Base-by-base conservation (phyloP, 2,888 invertebrate species). In the Lochmaea crataegi region DNA sequence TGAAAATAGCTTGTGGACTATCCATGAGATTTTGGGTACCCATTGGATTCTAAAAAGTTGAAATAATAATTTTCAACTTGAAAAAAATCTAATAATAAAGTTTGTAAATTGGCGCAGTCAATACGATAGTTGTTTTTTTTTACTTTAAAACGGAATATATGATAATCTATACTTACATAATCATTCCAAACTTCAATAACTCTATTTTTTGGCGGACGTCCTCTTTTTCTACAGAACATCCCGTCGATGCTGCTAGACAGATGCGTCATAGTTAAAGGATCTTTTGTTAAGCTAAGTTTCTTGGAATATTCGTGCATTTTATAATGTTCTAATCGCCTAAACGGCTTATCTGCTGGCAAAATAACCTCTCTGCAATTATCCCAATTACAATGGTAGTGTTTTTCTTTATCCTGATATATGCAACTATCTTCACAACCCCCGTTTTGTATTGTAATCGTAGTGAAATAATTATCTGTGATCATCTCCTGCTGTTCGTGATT, bases 151-250 rank as follows among this genome's bases (percentile, higher is more conserved):
- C 51, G 7, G 7, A 38, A 38, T 0, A 12, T 41, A 57, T 57
- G 12, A 66, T 9, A 53, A 65, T 53, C n/a, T 41, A 10, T 60
- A 90, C 92, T 91, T 88, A 93, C 92, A 84, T 93, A 94, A 82
- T 93, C 94, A 79, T 93, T 94, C 92, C 95, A 96, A 76, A 96
- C 95, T 90, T 96, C 96, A 56, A 96, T 96, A 14, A 96, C 94
- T 0, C 96, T 91, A 86, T 98, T 98, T 88, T 98, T 98, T 14
- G 98, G 98, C n/a, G 98, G 98, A 75, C 98, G 90, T 60, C 98
- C 98, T 42, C 98, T 90, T 83, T 97, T 96, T 74, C 97, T 90
- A 85, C 96, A 94, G 84, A 96, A 96, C 92, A 97, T 95, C 68
- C 96, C 96, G 85, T 97, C 96, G 79, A 96, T 91, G 48, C 94